These are phyloP conservation scores for Chionoecetes opilio DNA, from an alignment of 1,140 invertebrate genomes.

Conservation along the genomic window DNA sequence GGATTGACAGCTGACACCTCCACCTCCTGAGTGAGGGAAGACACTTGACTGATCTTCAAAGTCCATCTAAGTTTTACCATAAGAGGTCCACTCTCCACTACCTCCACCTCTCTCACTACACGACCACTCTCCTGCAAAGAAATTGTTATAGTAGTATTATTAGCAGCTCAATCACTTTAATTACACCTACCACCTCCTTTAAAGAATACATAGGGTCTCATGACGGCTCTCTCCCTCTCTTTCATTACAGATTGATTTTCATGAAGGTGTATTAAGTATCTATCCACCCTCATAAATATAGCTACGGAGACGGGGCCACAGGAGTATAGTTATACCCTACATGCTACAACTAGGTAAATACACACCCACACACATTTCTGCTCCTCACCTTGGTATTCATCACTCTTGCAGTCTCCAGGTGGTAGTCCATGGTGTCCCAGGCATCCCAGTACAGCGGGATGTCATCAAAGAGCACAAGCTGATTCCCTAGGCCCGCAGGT, in stretches of 20 bases:
- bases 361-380: neutral
- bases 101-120: neutral
- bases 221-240: too few species aligned
- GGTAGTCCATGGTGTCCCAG: slow-evolving; percentile 87
- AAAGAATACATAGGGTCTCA: too few species aligned
- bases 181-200: too few species aligned
- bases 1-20: slow-evolving; percentile 82
- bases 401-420: slow-evolving; percentile 84
- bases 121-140: slow-evolving; percentile 50
- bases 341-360: neutral
- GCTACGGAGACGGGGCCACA: too few species aligned
- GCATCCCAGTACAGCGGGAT: slow-evolving; percentile 87
- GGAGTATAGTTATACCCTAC: neutral
- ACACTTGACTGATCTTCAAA: slow-evolving; percentile 65
- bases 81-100: slow-evolving; percentile 65
- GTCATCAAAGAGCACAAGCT: slow-evolving; percentile 85
- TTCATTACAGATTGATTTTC: too few species aligned
- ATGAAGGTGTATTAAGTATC: too few species aligned
- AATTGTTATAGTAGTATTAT: neutral
- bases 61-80: slow-evolving; percentile 67
- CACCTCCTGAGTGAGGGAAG: slow-evolving; percentile 76
- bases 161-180: too few species aligned
- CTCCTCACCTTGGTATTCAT: slow-evolving; percentile 70
- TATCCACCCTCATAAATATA: neutral
- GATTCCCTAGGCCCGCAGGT: slow-evolving; percentile 79